Base-by-base conservation (phyloP, 2,113 vertebrate genomes). In the Gallinago media region DNA sequence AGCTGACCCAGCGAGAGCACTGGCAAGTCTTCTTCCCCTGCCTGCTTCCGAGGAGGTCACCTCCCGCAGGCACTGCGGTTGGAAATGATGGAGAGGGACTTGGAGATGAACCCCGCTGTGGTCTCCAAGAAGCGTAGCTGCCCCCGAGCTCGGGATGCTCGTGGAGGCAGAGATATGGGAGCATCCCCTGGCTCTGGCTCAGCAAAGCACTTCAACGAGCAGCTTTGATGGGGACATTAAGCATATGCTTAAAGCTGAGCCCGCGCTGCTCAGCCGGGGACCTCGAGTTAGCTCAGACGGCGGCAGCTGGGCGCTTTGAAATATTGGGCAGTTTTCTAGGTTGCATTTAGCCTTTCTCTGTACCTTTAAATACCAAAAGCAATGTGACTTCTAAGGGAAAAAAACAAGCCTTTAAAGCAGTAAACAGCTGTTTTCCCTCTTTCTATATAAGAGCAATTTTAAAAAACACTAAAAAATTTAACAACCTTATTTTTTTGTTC, bases 351-450 rank as follows among this genome's bases (percentile, higher is more conserved):
- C 65, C 22, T 77, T 74, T 80, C 71, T 36, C 75, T 96, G 50
- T 26, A 66, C 36, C 87, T 94, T 96, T 96, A 94, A 94, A 84
- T 95, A 80, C 79, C 72, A 47, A 82, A 75, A 73, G 62, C 71
- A 31, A 12, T 59, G 46, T 66, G 75, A 73, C 65, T 96, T 94
- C 68, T 77, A 56, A 88, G 55, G 50, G 16, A 50, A 76, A 76
- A 76, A 77, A 32, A 0, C 34, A 61, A 88, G 88, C 67, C n/a
- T 71, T 90, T 63, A 93, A 78, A 96, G 90, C 79, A 59, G 68
- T 95, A 96, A 97, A 96, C 94, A 96, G 96, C 94, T 95, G 94
- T n/a, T 95, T 92, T 88, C 63, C 52, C 88, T 96, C 88, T 50
- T 88, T 72, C 88, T 77, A 15, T 88, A 36, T 44, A 88, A 94